These are phyloP conservation scores for Pedetes capensis DNA, from an alignment of 2,113 vertebrate genomes.

Conservation along the genomic window DNA sequence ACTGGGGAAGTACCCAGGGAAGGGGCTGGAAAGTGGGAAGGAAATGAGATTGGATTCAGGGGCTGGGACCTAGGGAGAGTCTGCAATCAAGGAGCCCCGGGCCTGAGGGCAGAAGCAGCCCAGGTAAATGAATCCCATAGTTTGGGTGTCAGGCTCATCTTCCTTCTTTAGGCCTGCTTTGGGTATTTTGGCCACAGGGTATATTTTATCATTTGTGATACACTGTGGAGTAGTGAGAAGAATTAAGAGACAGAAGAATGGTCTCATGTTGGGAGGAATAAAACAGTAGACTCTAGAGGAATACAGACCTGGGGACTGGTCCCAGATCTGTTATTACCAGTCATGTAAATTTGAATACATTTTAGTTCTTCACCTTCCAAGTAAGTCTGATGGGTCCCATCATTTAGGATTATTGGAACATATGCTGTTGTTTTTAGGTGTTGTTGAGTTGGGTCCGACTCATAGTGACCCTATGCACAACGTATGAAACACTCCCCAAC, in stretches of 20 bases:
- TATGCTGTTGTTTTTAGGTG: too few relatives aligned
- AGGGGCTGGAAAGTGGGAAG: background rate
- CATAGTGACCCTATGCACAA: too few relatives aligned
- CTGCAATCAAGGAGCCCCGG: background rate
- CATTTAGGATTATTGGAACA: background rate
- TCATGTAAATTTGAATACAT: background rate
- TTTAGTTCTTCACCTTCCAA: background rate
- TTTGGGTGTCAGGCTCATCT: background rate
- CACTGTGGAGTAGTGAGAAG: background rate
- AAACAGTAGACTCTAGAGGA: background rate
- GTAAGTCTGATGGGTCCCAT: background rate
- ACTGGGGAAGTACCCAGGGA: background rate
- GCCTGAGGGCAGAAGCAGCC: background rate
- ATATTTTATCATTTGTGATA: background rate
- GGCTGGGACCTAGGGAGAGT: background rate
- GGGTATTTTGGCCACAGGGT: background rate
- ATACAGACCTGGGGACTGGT: background rate
- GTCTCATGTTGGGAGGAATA: background rate
- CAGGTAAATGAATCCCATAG: background rate
- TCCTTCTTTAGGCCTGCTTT: background rate
- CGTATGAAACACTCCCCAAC: too few relatives aligned
- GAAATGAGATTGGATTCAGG: too few relatives aligned
- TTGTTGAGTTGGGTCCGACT: too few relatives aligned
- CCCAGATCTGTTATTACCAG: background rate
- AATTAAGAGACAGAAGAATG: background rate